Percentiles rank a stretch among this genome's conserved stretches.
These are phyloP conservation scores for Lichenostomus cassidix DNA, from an alignment of 2,113 vertebrate species.

Conservation along the genomic window DNA sequence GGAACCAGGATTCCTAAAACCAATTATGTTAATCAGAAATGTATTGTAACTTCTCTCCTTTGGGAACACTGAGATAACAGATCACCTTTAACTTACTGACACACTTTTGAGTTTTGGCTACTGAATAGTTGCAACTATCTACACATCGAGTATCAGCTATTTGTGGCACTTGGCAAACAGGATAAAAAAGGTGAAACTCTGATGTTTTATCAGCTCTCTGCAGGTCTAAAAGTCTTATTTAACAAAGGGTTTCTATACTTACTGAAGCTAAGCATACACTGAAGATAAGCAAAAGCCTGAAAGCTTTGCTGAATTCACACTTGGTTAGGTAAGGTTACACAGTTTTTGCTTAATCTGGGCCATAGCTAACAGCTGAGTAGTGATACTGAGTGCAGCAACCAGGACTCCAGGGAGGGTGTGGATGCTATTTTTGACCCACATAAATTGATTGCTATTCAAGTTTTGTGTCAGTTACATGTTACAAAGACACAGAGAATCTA, in stretches of 20 bases:
- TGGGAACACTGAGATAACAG: constrained; percentile 2
- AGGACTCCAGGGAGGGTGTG: background rate
- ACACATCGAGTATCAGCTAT: background rate
- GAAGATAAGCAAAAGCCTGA: constrained; percentile 41
- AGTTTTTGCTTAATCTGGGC: constrained; percentile 6
- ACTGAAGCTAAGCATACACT: constrained; percentile 26
- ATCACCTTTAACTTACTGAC: constrained; percentile 52
- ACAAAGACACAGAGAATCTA: background rate
- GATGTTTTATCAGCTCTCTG: constrained; percentile 26
- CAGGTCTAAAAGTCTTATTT: constrained; percentile 7
- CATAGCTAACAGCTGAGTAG: background rate
- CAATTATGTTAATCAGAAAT: constrained; percentile 2
- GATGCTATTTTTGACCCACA: constrained; percentile 37
- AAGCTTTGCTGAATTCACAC: constrained; percentile 6
- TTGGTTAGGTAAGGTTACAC: background rate
- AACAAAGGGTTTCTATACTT: constrained; percentile 48
- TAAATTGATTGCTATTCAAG: background rate
- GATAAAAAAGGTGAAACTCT: constrained; percentile 12
- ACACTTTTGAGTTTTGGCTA: constrained; percentile 32
- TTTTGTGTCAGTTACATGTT: constrained; percentile 24
- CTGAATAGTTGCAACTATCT: background rate
- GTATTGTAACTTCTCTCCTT: background rate
- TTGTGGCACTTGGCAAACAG: background rate
- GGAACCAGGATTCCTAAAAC: constrained; percentile 40
- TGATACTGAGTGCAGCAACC: background rate